phyloP scores from a whole-genome alignment of 1,140 invertebrate genomes.

The Phocides pigmalion region DNA sequence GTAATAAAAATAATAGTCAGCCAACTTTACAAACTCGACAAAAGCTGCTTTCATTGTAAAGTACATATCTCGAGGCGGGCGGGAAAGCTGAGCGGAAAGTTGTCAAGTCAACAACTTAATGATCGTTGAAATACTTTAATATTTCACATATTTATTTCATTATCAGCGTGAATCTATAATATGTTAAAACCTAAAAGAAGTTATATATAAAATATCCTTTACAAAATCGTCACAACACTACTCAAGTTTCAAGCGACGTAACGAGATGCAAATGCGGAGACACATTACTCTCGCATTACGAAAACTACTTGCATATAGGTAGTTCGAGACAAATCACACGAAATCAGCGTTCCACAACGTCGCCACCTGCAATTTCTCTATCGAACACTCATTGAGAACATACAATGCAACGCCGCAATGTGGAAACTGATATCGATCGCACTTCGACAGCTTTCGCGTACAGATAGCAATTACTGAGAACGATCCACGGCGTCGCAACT shows the following conservation, averaged over 20 bases:
- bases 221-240: neutral
- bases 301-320: slow-evolving; percentile 5
- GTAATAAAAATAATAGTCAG: neutral
- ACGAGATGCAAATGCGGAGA: slow-evolving; percentile 13
- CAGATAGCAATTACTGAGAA: slow-evolving; percentile 39
- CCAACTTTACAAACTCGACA: slow-evolving; percentile 5
- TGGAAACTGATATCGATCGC: slow-evolving; percentile 41
- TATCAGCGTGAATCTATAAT: neutral
- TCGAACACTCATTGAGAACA: slow-evolving; percentile 17
- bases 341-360: neutral
- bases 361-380: slow-evolving; percentile 28
- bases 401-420: slow-evolving; percentile 41
- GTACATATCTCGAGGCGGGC: slow-evolving; percentile 22
- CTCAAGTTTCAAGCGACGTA: neutral
- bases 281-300: slow-evolving; percentile 11
- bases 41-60: slow-evolving; percentile 22
- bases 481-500: slow-evolving; percentile 42
- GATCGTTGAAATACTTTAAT: neutral
- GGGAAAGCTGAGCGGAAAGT: slow-evolving; percentile 27
- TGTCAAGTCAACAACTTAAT: slow-evolving; percentile 7
- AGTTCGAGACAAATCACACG: slow-evolving; percentile 1
- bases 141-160: neutral
- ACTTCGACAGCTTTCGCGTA: slow-evolving; percentile 54
- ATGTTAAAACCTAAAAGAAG: too few species aligned
- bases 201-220: too few species aligned